Conservation (phyloP, 2,113 vertebrate species). For the Takifugu bimaculatus region DNA sequence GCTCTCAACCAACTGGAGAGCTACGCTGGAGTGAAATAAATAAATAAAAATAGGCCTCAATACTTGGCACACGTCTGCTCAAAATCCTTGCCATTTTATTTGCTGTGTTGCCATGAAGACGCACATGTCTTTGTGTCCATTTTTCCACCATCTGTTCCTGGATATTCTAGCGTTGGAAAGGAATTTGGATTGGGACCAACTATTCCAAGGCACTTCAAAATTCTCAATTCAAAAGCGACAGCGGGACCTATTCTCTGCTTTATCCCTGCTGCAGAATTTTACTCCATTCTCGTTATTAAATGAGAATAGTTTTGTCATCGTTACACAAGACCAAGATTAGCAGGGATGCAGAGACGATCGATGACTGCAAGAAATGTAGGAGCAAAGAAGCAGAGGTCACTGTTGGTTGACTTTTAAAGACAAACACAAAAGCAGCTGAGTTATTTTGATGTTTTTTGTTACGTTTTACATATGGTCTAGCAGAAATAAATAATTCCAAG, state of each 20-base stretch:
- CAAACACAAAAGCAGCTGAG: not conserved
- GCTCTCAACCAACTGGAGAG: constrained; percentile 38
- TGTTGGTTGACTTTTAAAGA: constrained; percentile 2
- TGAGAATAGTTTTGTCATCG: constrained; percentile 22
- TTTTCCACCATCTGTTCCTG: constrained; percentile 57
- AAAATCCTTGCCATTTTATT: constrained; percentile 46
- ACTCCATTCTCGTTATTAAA: not conserved
- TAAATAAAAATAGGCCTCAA: constrained; percentile 47
- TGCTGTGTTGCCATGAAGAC: constrained; percentile 46
- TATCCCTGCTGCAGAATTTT: constrained; percentile 3
- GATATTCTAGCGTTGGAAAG: constrained; percentile 30
- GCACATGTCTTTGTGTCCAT: constrained; percentile 45
- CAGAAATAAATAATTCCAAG: too few species aligned
- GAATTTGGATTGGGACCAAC: constrained; percentile 36
- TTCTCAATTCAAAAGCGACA: constrained; percentile 1
- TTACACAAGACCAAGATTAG: constrained; percentile 7
- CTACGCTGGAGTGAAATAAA: constrained; percentile 43
- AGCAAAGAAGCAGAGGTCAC: not conserved
- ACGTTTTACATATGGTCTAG: not conserved
- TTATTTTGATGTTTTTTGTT: not conserved
- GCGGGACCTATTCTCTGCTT: constrained; percentile 5
- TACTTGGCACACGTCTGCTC: constrained; percentile 39
- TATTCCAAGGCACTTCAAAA: constrained; percentile 25
- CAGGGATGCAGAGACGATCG: not conserved
- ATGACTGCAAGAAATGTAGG: too few species aligned